Evolutionary conservation across 2,888 invertebrate species (phyloP), one percentile per base, ranked within the genome.

Genomic region (Hoplodrina blanda): DNA sequence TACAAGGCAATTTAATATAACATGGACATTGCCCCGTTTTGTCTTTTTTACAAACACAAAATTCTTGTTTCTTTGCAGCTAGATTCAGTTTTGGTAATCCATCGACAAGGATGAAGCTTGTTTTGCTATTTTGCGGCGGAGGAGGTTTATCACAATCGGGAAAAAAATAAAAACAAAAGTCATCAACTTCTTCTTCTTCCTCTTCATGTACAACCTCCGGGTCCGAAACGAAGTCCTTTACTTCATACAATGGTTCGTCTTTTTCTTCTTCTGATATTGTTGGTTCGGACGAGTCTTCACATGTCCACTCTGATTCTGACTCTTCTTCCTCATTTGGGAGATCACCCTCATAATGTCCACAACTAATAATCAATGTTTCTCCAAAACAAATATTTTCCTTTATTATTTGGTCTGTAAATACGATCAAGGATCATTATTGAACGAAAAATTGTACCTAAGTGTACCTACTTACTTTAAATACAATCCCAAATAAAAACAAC

Each of bases 301-400:
- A 92, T 52, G 94, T 93, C 95, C 88, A 96, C 76, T 91, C 96
- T 78, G 89, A 96, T 72, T 91, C 95, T 77, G 88, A 95, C 49
- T 76, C 92, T 84, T 84, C 95, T 81, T 83, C 91, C 5, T 30
- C 76, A 50, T 81, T 89, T 2, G 19, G 30, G 44, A 89, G 69
- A 15, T 90, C 85, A 25, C 92, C 92, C 41, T 92, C 93, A 76
- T 89, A 86, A 81, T 96, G 95, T 11, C 96, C 92, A 80, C 95
- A 96, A 85, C 96, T 96, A 62, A 97, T 92, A 61, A 97, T 84
- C 57, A 97, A 87, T 7, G 94, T 94, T 90, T 97, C 97, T 33
- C 93, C 93, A 85, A 97, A 97, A 82, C 96, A 93, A 81, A 97
- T 80, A 77, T 95, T 89, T 78, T 94, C 88, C 82, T 96, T 96